These are phyloP conservation scores for Acronicta psi DNA, from an alignment of 2,888 invertebrate species.

Conservation along the genomic window DNA sequence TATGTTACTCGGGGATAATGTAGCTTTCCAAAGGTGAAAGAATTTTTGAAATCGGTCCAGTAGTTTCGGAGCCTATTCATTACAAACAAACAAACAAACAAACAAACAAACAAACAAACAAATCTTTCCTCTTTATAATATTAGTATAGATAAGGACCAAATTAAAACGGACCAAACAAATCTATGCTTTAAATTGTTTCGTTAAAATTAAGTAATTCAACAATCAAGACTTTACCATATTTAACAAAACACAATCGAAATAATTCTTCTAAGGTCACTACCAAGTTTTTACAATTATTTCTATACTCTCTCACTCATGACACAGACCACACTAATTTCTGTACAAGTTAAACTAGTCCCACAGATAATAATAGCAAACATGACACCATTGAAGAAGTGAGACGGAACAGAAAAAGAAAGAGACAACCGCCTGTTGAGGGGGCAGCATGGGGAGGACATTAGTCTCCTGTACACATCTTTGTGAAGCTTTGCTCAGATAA, in stretches of 20 bases:
- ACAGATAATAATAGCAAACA: slow-evolving; percentile 60
- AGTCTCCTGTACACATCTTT: slow-evolving; percentile 29
- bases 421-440: slow-evolving; percentile 37
- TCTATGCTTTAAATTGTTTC: too few species aligned
- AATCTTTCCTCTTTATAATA: too few species aligned
- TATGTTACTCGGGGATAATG: too few species aligned
- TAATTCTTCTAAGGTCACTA: background rate
- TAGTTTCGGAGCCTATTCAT: too few species aligned
- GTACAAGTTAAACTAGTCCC: slow-evolving; percentile 63
- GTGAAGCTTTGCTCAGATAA: slow-evolving; percentile 31
- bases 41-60: too few species aligned
- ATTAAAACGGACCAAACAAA: too few species aligned
- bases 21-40: too few species aligned
- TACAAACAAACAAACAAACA: too few species aligned
- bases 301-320: slow-evolving; percentile 14
- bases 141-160: too few species aligned
- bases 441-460: slow-evolving; percentile 28
- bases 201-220: background rate
- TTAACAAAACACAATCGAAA: background rate
- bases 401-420: slow-evolving; percentile 46
- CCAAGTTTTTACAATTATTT: background rate
- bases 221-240: too few species aligned
- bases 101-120: too few species aligned
- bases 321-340: slow-evolving; percentile 51
- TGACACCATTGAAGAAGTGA: slow-evolving; percentile 56